Evolutionary conservation across 2,797 vertebrate species (phyloP).

Genomic region (Gymnodraco acuticeps): DNA sequence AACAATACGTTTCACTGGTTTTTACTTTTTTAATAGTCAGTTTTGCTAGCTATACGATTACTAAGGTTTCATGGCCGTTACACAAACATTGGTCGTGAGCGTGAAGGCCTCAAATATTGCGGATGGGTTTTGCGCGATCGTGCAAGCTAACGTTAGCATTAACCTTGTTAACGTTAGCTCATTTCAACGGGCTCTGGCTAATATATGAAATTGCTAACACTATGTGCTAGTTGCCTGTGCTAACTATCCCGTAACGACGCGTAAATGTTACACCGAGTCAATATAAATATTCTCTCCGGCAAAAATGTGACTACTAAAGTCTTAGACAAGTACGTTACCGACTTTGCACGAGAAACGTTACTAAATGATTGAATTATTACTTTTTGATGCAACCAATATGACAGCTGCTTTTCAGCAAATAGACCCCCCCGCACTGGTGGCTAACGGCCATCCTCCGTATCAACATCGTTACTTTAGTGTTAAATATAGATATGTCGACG

Average conservation of each 20-base stretch:
- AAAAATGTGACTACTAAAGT: rapidly evolving
- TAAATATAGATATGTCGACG: background rate
- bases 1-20: rapidly evolving
- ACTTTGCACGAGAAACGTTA: background rate
- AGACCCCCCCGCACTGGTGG: constrained; percentile 43
- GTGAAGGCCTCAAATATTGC: constrained; percentile 29
- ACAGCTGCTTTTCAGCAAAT: constrained; percentile 76
- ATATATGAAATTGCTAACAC: constrained; percentile 46
- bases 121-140: constrained; percentile 37
- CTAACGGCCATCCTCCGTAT: constrained; percentile 49
- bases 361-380: constrained; percentile 14
- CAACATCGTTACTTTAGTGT: constrained; percentile 23
- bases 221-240: constrained; percentile 12
- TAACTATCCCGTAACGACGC: background rate
- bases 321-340: rapidly evolving
- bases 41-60: rapidly evolving
- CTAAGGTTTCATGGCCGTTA: rapidly evolving
- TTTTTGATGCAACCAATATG: constrained; percentile 50
- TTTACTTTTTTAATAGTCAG: rapidly evolving
- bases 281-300: rapidly evolving
- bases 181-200: constrained; percentile 60
- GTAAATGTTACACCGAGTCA: too few relatives aligned
- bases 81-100: background rate
- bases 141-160: constrained; percentile 58
- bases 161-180: constrained; percentile 66